Percentiles rank a stretch among this genome's conserved stretches.
Evolutionary conservation across 2,113 vertebrate species (phyloP).

Genomic region (Pionites leucogaster): DNA sequence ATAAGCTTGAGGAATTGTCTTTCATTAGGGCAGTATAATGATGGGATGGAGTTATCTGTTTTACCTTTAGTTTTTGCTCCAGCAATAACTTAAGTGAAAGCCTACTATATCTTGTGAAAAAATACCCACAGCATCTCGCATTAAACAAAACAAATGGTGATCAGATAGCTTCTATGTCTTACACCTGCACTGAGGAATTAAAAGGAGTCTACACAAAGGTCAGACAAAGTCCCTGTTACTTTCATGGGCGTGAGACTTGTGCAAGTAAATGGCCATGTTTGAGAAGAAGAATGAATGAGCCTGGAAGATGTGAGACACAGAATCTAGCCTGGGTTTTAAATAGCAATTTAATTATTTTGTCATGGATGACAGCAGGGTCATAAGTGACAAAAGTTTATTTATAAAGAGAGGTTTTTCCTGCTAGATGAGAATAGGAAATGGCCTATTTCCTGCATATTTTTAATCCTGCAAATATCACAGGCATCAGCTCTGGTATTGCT

Average conservation of each 20-base stretch:
- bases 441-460: not conserved
- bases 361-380: not conserved
- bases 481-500: conserved; percentile 14
- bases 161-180: not conserved
- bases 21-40: not conserved
- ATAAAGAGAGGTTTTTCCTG: not conserved
- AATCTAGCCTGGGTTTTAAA: not conserved
- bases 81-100: not conserved
- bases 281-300: not conserved
- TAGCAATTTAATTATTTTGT: not conserved
- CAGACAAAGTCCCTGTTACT: not conserved
- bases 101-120: not conserved
- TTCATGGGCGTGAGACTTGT: accelerated
- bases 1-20: not conserved
- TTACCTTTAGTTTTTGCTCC: not conserved
- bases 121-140: not conserved
- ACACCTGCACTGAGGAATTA: not conserved
- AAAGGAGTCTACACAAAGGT: not conserved
- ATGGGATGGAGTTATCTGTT: not conserved
- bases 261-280: not conserved
- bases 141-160: not conserved
- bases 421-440: not conserved
- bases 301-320: not conserved
- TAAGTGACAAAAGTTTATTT: not conserved
- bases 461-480: conserved; percentile 12